phyloP scores from a whole-genome alignment of 2,113 vertebrate genomes.

The Tychaedon coryphoeus region DNA sequence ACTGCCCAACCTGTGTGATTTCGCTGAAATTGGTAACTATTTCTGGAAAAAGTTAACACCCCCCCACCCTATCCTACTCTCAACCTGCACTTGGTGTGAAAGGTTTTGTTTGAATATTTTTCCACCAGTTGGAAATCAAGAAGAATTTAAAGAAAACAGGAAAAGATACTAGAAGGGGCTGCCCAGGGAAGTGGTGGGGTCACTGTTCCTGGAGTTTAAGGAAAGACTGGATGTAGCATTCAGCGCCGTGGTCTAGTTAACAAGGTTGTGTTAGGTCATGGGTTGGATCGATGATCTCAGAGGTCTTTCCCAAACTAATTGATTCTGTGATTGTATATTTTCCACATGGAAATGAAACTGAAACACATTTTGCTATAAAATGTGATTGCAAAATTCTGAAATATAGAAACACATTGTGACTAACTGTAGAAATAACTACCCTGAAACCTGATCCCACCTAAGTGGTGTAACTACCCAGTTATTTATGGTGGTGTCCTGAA shows the following conservation, averaged over 20 bases:
- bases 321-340: neutral
- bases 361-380: neutral
- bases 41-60: neutral
- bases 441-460: neutral
- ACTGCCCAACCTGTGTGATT: neutral
- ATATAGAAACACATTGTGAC: neutral
- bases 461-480: neutral
- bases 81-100: neutral
- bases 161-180: neutral
- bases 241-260: neutral
- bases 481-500: neutral
- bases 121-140: neutral
- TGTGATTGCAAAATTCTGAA: neutral
- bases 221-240: neutral
- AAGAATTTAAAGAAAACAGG: neutral
- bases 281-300: neutral
- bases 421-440: neutral
- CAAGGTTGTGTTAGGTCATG: neutral
- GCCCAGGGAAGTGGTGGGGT: too few species aligned
- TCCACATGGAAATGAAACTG: neutral
- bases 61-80: rapidly evolving
- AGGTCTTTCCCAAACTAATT: neutral
- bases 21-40: neutral
- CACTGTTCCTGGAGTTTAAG: neutral
- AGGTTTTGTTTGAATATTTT: neutral